These are phyloP conservation scores for Sphecodes monilicornis DNA, from an alignment of 2,888 invertebrate species.

Conservation along the genomic window DNA sequence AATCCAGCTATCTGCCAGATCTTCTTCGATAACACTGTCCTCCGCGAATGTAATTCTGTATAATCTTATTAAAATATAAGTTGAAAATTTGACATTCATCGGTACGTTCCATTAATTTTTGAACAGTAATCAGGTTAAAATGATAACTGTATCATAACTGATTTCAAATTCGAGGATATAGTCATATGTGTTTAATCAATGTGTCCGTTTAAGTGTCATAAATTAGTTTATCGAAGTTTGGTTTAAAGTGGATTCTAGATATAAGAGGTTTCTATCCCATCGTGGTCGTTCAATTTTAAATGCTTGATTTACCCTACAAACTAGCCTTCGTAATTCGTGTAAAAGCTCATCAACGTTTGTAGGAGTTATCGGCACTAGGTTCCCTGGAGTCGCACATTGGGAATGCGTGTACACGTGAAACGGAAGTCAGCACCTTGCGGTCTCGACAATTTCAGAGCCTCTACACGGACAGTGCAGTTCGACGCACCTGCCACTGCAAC, in stretches of 20 bases:
- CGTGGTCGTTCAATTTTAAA: slow-evolving; percentile 2
- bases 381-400: slow-evolving; percentile 34
- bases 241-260: neutral
- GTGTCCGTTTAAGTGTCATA: neutral
- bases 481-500: slow-evolving; percentile 70
- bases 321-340: slow-evolving; percentile 20
- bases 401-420: slow-evolving; percentile 28
- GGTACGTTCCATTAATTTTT: too few relatives aligned
- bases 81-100: too few relatives aligned
- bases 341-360: slow-evolving; percentile 15
- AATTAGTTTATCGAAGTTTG: neutral
- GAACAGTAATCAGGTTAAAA: too few relatives aligned
- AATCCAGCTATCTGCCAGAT: too few relatives aligned
- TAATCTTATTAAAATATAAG: too few relatives aligned
- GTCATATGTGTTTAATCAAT: neutral
- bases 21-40: too few relatives aligned
- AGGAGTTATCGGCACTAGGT: slow-evolving; percentile 23
- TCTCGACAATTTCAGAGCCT: slow-evolving; percentile 66
- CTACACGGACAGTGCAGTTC: slow-evolving; percentile 71
- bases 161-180: neutral
- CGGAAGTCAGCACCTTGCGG: slow-evolving; percentile 52
- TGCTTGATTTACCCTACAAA: slow-evolving; percentile 6
- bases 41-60: too few relatives aligned
- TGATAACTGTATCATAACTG: neutral
- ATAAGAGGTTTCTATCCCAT: neutral